Percentiles rank a stretch among this genome's conserved stretches.
Conservation (phyloP, 2,888 invertebrate species). For the Caenorhabditis wallacei region DNA sequence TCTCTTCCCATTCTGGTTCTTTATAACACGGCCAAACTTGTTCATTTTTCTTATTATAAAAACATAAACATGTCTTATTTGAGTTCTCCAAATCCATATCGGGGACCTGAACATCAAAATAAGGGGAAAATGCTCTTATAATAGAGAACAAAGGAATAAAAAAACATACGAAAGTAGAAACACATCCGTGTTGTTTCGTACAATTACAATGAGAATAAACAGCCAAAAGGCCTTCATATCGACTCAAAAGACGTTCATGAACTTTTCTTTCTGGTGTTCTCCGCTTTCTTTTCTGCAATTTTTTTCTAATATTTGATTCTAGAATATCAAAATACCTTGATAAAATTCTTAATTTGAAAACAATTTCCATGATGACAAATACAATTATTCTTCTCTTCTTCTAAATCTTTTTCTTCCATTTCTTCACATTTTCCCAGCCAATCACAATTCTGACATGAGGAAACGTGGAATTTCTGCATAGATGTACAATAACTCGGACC, state of each 20-base stretch:
- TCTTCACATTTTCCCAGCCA: conserved; percentile 59
- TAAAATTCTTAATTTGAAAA: conserved; percentile 23
- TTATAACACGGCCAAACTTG: conserved; percentile 81
- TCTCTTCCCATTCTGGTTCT: conserved; percentile 75
- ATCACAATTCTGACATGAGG: conserved; percentile 49
- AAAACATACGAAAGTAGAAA: conserved; percentile 37
- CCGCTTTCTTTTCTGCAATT: conserved; percentile 64
- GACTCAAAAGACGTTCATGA: conserved; percentile 77
- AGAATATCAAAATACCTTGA: neutral
- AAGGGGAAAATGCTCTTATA: no score
- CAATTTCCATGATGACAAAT: conserved; percentile 58
- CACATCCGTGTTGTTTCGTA: conserved; percentile 57
- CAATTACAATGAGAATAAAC: conserved; percentile 79
- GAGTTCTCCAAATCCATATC: conserved; percentile 58
- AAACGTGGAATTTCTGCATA: conserved; percentile 28
- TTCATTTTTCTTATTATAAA: conserved; percentile 81
- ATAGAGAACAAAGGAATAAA: no score
- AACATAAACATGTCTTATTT: conserved; percentile 78
- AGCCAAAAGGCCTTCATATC: conserved; percentile 79
- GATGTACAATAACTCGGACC: conserved; percentile 27
- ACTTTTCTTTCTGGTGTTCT: conserved; percentile 62
- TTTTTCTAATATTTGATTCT: neutral
- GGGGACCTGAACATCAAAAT: conserved; percentile 33
- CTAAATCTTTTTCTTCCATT: conserved; percentile 1
- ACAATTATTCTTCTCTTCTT: conserved; percentile 34